Evolutionary conservation across 2,797 vertebrate genomes (phyloP).

Genomic region (Argentina silus): DNA sequence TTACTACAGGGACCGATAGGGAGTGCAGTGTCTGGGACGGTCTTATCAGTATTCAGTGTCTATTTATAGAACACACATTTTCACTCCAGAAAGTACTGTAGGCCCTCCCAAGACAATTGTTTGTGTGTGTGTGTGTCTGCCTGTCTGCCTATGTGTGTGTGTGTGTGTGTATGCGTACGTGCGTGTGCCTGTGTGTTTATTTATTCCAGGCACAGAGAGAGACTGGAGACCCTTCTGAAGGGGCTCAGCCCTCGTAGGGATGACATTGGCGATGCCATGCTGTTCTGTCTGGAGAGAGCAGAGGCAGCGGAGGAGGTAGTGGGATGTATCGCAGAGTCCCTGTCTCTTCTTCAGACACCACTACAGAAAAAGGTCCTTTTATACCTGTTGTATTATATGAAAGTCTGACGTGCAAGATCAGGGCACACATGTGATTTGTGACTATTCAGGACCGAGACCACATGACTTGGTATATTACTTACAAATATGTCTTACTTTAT

Average conservation of each 20-base stretch:
- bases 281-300: conserved; percentile 81
- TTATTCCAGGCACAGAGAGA: conserved; percentile 73
- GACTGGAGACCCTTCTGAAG: conserved; percentile 73
- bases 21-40: not conserved
- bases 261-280: conserved; percentile 75
- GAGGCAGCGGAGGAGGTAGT: conserved; percentile 85
- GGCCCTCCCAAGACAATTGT: not conserved
- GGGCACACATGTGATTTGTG: not conserved
- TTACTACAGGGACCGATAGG: not conserved
- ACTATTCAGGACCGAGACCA: not conserved
- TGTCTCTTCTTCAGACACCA: conserved; percentile 76
- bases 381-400: not conserved
- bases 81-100: not conserved
- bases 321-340: conserved; percentile 74
- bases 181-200: not conserved
- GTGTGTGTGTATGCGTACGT: not conserved
- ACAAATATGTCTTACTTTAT: not conserved
- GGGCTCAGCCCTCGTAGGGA: conserved; percentile 74
- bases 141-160: not conserved
- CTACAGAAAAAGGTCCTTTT: conserved; percentile 78
- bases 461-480: not conserved
- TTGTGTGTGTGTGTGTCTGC: not conserved
- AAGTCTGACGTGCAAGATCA: not conserved
- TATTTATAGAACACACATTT: not conserved
- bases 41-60: not conserved